phyloP scores from a whole-genome alignment of 2,113 vertebrate genomes.

The Colius striatus region DNA sequence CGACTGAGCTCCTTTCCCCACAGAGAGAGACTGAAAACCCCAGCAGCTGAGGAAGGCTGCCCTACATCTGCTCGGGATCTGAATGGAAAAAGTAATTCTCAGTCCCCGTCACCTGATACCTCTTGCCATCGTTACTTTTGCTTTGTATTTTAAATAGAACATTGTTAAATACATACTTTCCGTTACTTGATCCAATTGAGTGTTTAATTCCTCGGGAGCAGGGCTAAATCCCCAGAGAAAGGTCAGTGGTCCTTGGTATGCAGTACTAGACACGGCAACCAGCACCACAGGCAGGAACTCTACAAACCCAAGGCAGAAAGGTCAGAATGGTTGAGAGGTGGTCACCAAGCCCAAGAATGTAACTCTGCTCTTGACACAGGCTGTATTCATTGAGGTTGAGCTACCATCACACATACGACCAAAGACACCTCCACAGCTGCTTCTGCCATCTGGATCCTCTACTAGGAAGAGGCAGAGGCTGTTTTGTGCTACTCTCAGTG shows the following conservation, averaged over 20 bases:
- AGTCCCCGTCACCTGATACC: background rate
- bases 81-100: background rate
- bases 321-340: background rate
- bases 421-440: background rate
- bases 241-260: background rate
- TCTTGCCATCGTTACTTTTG: background rate
- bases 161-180: constrained; percentile 46
- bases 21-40: background rate
- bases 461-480: too few species aligned
- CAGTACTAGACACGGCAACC: accelerated
- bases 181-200: background rate
- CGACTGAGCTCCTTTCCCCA: accelerated
- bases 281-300: accelerated
- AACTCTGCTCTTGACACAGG: background rate
- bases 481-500: too few species aligned
- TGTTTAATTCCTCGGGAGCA: background rate
- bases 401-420: background rate
- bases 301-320: background rate
- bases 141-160: constrained; percentile 69
- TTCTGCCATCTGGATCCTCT: too few species aligned
- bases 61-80: background rate
- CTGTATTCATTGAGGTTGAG: background rate
- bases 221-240: background rate
- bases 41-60: background rate
- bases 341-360: accelerated